Percentiles rank a stretch among this genome's conserved stretches.
phyloP scores from a whole-genome alignment of 2,888 invertebrate species.

The Tromatobia lineatoria region DNA sequence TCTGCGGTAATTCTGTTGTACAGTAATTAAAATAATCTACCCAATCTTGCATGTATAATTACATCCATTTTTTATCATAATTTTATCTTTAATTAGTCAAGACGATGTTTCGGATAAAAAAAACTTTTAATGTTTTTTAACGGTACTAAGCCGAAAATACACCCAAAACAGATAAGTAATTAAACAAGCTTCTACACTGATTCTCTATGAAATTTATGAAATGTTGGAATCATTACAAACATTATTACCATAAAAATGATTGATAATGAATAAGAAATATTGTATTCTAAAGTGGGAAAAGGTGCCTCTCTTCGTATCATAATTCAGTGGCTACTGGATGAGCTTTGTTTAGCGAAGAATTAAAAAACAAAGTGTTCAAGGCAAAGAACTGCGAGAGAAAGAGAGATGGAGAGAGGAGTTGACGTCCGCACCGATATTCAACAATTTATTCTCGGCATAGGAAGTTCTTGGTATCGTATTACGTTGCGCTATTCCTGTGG shows the following conservation, averaged over 20 bases:
- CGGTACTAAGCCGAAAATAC: too few species aligned
- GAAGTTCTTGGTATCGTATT: conserved; percentile 76
- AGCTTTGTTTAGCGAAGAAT: background rate
- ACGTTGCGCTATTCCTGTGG: conserved; percentile 78
- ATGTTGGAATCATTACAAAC: background rate
- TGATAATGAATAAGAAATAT: background rate
- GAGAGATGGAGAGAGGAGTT: conserved; percentile 28
- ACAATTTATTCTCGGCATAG: conserved; percentile 75
- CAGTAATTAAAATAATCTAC: too few species aligned
- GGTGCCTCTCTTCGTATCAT: background rate
- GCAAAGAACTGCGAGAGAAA: conserved; percentile 14
- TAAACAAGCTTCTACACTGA: too few species aligned
- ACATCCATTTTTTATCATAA: too few species aligned
- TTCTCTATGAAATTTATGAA: background rate
- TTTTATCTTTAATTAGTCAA: too few species aligned
- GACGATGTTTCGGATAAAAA: too few species aligned
- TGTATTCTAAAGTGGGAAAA: background rate
- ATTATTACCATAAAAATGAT: background rate
- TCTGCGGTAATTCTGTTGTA: too few species aligned
- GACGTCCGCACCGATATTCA: conserved; percentile 69
- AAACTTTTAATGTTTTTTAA: too few species aligned
- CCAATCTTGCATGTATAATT: too few species aligned
- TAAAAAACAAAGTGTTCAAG: background rate
- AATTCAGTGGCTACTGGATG: background rate
- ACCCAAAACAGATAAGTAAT: too few species aligned